A percentile compares a stretch with the other conserved stretches of the same genome.
These are phyloP conservation scores for Acrossocheilus wenchowensis DNA, from an alignment of 2,797 vertebrate species.

Conservation along the genomic window DNA sequence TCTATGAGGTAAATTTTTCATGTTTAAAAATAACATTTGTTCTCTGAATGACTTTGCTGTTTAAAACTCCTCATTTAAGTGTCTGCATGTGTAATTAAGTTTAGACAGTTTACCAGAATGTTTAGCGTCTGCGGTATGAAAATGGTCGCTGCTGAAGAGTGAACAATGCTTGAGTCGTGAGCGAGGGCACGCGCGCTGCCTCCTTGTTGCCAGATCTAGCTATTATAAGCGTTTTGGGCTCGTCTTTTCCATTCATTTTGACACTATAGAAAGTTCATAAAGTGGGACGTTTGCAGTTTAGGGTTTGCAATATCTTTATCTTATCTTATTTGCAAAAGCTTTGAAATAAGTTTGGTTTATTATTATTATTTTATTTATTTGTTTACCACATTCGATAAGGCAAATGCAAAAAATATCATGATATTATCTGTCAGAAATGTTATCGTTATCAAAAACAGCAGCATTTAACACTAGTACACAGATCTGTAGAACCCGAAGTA, in stretches of 20 bases:
- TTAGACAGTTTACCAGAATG: background rate
- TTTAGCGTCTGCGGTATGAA: background rate
- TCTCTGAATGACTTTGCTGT: background rate
- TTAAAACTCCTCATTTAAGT: background rate
- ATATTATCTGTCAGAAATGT: background rate
- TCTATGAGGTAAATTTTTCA: background rate
- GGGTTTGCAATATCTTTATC: background rate
- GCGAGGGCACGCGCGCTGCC: background rate
- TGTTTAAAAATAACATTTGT: background rate
- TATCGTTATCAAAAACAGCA: background rate
- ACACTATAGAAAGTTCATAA: background rate
- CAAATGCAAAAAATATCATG: background rate
- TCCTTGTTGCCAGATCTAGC: background rate
- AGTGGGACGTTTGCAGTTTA: background rate
- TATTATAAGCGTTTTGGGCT: too few relatives aligned
- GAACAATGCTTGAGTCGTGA: background rate
- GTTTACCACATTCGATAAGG: too few relatives aligned
- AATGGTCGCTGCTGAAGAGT: background rate
- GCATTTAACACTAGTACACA: too few relatives aligned
- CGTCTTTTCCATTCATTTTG: background rate
- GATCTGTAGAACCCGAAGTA: background rate
- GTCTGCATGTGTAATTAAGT: background rate
- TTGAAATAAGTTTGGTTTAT: rapidly evolving
- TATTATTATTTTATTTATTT: too few relatives aligned
- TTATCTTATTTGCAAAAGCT: background rate